Base-by-base conservation (phyloP, 1,140 invertebrate species). In the Copidosoma floridanum region DNA sequence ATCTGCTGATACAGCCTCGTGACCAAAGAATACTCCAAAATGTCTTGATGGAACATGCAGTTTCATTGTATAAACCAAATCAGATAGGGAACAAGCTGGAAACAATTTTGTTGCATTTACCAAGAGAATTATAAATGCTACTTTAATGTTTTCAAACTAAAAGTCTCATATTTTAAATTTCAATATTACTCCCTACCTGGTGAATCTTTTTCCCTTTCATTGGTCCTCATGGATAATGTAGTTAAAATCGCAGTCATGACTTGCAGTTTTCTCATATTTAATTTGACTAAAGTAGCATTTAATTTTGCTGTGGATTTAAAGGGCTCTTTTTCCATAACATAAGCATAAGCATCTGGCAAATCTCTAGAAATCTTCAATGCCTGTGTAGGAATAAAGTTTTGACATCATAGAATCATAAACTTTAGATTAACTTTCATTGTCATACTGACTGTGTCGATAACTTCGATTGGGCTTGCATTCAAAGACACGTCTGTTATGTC, bases 301-400 rank as follows among this genome's bases (percentile, higher is more conserved):
- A 53, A 14, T n/a, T 38, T 54, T 20, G 21, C 14, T 7, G 16
- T 1, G 16, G 43, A 4, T 41, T 23, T 40, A 23, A 20, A 8
- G 20, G 29, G 6, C 1, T 54, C 43, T 55, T 48, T 61, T 48
- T 61, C 58, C 32, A 61, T 52, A 37, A 61, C n/a, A 40, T 61
- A 61, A 6, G 18, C 51, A 61, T 55, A 21, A 12, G 43, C 51
- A n/a, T 29, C 18, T 21, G 51, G 58, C 16, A 61, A 47, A 20
- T 1, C 7, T 40, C 24, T 8, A 27, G 44, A 40, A 27, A 61
- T 37, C n/a, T n/a, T 16, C 1, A 29, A 23, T 38, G n/a, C 51
- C 58, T 61, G 16, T 5, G n/a, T n/a, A 59, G 41, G 38, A 27
- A 47, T 43, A 16, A 11, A 10, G 3, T 23, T 26, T n/a, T n/a